Evolutionary conservation across 2,888 invertebrate genomes (phyloP), one percentile per base, ranked within the genome.

Genomic region (Drosophila limbata): DNA sequence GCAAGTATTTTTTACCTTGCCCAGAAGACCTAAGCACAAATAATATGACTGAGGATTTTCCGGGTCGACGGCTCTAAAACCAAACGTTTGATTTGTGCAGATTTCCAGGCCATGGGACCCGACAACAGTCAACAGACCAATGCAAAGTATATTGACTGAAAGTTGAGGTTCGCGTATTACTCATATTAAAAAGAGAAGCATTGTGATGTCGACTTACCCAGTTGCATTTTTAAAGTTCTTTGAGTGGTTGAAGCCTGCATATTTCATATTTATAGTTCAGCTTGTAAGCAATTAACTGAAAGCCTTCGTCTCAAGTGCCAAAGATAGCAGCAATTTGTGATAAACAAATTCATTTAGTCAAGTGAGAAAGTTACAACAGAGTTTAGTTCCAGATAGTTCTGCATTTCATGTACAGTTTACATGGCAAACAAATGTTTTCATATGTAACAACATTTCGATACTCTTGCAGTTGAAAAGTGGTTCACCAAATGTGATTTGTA

Each of bases 1-100:
- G 47, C 79, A 80, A 37, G 11, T 42, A 28, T 17, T 68, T 10
- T 9, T 40, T 1, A 68, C 11, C 13, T 62, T 75, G 5, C 79
- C 82, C n/a, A 80, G 15, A 1, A 51, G 1, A 2, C 75, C 79
- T 3, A 80, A 44, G 5, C 81, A 80, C 1, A 69, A 10, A 17
- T 53, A 72, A 52, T 75, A 80, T n/a, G 67, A 47, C 2, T 66
- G 48, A 0, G 64, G 47, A 39, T 70, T 59, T 4, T 50, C n/a
- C 0, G 17, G 1, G 37, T 72, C 67, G 17, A 44, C 35, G 1
- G 21, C 63, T 35, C 68, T 81, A 39, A 66, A 59, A 2, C 79
- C 79, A 28, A 81, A 70, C 1, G 35, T 1, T 8, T 65, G 47
- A 13, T 65, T 28, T 6, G 13, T 25, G 31, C 79, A 79, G 19